Percentiles rank a stretch among this genome's conserved stretches.
phyloP scores from a whole-genome alignment of 2,888 invertebrate genomes.

The Habroteleia sp. region DNA sequence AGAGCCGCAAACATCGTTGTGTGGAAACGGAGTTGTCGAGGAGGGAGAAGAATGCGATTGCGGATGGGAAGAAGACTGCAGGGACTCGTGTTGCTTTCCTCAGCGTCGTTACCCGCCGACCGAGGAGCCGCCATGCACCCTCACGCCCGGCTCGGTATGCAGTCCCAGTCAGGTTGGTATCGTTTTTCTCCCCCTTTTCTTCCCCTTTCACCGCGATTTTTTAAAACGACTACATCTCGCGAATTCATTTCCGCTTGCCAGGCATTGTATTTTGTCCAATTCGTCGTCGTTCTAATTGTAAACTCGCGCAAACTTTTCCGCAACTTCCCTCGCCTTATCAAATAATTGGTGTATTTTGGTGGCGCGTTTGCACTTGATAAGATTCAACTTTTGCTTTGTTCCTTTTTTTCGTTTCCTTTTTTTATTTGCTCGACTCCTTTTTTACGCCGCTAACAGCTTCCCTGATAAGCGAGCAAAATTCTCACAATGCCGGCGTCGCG shows the following conservation, averaged over 20 bases:
- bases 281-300: constrained; percentile 48
- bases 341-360: constrained; percentile 51
- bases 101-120: constrained; percentile 90
- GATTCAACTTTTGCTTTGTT: constrained; percentile 40
- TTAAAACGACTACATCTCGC: constrained; percentile 18
- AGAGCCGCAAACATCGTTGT: constrained; percentile 96
- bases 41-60: constrained; percentile 99
- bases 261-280: constrained; percentile 31
- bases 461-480: constrained; percentile 38
- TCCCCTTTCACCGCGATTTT: background rate
- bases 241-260: constrained; percentile 43
- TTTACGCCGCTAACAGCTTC: constrained; percentile 17
- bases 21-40: constrained; percentile 99
- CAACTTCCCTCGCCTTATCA: constrained; percentile 37
- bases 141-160: constrained; percentile 90
- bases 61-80: constrained; percentile 98
- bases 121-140: constrained; percentile 92
- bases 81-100: constrained; percentile 95
- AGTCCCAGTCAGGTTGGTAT: constrained; percentile 89
- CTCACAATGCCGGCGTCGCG: constrained; percentile 8
- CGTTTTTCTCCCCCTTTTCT: background rate
- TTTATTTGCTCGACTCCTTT: constrained; percentile 1
- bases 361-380: constrained; percentile 40
- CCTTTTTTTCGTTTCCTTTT: constrained; percentile 2
- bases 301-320: constrained; percentile 41